Conservation (phyloP, 1,140 invertebrate species). For the Ostrea denselamellosa region DNA sequence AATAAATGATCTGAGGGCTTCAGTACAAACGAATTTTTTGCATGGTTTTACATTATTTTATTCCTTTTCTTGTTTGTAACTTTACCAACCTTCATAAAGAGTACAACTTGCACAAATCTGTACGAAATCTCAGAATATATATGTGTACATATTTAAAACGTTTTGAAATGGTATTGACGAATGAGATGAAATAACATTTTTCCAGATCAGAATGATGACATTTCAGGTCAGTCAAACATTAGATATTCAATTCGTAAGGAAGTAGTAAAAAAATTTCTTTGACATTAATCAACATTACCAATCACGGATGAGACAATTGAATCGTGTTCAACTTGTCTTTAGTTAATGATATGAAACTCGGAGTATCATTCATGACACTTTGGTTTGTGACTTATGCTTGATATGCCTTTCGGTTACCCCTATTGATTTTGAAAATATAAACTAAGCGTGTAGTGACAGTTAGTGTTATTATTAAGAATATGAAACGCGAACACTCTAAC, state of each 20-base stretch:
- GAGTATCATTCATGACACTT: slow-evolving; percentile 6
- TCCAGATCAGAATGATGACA: too few relatives aligned
- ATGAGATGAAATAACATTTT: neutral
- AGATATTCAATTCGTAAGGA: slow-evolving; percentile 25
- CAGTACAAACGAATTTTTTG: neutral
- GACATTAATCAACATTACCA: neutral
- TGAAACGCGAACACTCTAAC: neutral
- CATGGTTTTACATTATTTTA: neutral
- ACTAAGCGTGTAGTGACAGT: neutral
- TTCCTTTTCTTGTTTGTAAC: too few relatives aligned
- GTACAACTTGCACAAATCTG: neutral
- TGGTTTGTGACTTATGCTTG: neutral
- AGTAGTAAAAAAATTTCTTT: neutral
- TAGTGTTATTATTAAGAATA: neutral
- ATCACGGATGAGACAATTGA: neutral
- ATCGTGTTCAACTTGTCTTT: neutral
- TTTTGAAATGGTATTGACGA: neutral
- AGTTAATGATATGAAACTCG: neutral
- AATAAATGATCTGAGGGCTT: neutral
- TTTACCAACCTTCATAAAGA: neutral
- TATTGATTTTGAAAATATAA: neutral
- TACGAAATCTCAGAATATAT: neutral
- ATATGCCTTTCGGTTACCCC: neutral
- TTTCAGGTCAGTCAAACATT: slow-evolving; percentile 20
- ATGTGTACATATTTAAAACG: neutral